Conservation (phyloP, 2,797 vertebrate genomes). For the Hephaestus fuliginosus region DNA sequence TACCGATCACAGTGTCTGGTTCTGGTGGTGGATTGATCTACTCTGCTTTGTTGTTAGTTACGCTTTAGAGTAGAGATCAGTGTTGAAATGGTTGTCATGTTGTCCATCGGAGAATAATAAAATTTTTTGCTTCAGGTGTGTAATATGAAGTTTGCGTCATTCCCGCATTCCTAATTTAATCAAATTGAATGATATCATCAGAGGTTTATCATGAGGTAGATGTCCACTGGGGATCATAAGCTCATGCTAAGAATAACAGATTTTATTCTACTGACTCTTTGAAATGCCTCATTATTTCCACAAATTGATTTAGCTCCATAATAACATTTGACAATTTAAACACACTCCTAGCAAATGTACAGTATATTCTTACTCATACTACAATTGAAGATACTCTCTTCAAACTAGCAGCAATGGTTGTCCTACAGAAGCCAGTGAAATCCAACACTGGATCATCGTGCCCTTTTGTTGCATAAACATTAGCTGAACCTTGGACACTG, state of each 20-base stretch:
- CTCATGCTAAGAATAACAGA: conserved; percentile 9
- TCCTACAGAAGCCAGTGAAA: conserved; percentile 6
- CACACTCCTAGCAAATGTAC: neutral
- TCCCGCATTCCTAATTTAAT: neutral
- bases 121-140: neutral
- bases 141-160: neutral
- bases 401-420: neutral
- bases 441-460: conserved; percentile 6
- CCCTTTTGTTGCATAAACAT: neutral
- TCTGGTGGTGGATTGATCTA: conserved; percentile 15
- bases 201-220: conserved; percentile 1
- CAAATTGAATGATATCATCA: neutral
- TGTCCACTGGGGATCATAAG: neutral
- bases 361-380: neutral
- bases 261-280: conserved; percentile 15
- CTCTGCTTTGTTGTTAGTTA: conserved; percentile 23
- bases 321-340: conserved; percentile 14
- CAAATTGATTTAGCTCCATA: conserved; percentile 11
- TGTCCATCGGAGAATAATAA: neutral
- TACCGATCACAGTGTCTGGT: conserved; percentile 46
- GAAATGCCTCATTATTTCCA: conserved; percentile 6
- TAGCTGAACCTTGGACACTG: conserved; percentile 3
- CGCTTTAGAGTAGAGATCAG: conserved; percentile 1
- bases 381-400: neutral
- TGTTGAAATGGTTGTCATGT: conserved; percentile 12